Evolutionary conservation across 1,140 invertebrate species (phyloP).

Genomic region (Saccostrea cuccullata): DNA sequence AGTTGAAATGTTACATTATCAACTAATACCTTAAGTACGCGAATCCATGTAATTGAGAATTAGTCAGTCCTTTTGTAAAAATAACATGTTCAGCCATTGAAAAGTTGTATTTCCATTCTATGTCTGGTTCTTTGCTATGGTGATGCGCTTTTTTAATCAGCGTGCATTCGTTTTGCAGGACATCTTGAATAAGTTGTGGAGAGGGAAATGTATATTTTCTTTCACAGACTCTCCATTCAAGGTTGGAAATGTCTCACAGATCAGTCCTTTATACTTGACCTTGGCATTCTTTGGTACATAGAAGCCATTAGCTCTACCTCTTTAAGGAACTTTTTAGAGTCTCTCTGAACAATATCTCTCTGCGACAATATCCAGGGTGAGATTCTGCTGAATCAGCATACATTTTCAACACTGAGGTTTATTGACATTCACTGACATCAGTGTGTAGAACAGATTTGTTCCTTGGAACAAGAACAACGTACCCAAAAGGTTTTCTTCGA

Average conservation of each 20-base stretch:
- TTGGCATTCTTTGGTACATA: not conserved
- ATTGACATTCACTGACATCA: too few relatives aligned
- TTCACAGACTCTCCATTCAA: not conserved
- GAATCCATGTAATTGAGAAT: not conserved
- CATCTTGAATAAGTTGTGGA: too few relatives aligned
- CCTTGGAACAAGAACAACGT: too few relatives aligned
- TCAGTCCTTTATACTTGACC: not conserved
- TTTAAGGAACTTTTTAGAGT: not conserved
- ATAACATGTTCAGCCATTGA: not conserved
- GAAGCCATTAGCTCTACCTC: not conserved
- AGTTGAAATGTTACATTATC: not conserved
- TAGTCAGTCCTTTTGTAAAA: not conserved
- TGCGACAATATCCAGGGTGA: too few relatives aligned
- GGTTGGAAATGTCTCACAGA: not conserved
- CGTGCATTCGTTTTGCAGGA: too few relatives aligned
- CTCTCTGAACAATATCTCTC: too few relatives aligned
- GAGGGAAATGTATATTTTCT: slow-evolving; percentile 6
- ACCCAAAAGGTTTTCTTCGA: too few relatives aligned
- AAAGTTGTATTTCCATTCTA: not conserved
- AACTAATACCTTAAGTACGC: not conserved
- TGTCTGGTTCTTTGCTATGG: not conserved
- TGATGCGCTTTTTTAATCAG: slow-evolving; percentile 8
- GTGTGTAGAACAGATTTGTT: too few relatives aligned
- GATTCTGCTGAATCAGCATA: too few relatives aligned
- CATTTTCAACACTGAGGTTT: too few relatives aligned